Base-by-base conservation (phyloP, 2,797 vertebrate species). In the Girardinus metallicus region DNA sequence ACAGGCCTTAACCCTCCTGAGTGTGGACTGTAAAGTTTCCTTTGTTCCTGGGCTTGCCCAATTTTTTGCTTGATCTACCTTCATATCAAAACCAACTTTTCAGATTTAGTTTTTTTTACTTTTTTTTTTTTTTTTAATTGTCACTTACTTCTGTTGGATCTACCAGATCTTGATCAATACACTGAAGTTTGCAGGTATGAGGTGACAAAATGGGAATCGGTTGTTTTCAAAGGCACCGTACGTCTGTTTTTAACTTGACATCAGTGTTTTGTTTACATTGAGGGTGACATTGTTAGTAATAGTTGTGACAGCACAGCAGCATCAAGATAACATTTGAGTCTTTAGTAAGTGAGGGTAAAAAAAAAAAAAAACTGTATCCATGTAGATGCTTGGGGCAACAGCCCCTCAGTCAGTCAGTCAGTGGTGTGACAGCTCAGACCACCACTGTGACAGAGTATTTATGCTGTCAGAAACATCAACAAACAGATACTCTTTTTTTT, bases 351-450 rank as follows among this genome's bases (percentile, higher is more conserved):
- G 84, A 31, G 75, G 73, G 60, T 88, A 70, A 78, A 53, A 82
- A 77, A 76, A 82, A 73, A 79, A 81, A 44, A 53, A 79, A 75
- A 75, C 64, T 88, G 80, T 79, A 72, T 77, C 47, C 53, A 4
- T 23, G 34, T 13, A 55, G 76, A 75, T 12, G 83, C 92, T 79
- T 76, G 16, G 76, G 87, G 93, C 84, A 47, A 92, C 89, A 87
- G n/a, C 76, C 81, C 51, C 51, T 85, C 88, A 77, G 55, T 66
- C 2, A 84, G 55, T 66, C 2, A 84, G 89, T 87, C 90, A 89
- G 79, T 71, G 9, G 1, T 5, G 68, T 86, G 91, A 86, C 89
- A 91, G 68, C 31, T 85, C 46, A n/a, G 46, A 66, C 68, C 46
- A 76, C 75, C 80, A 53, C 29, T 6, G 80, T 7, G 75, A 80